Conservation (phyloP, 2,113 vertebrate genomes). For the Cyprinodon brontotheroides region DNA sequence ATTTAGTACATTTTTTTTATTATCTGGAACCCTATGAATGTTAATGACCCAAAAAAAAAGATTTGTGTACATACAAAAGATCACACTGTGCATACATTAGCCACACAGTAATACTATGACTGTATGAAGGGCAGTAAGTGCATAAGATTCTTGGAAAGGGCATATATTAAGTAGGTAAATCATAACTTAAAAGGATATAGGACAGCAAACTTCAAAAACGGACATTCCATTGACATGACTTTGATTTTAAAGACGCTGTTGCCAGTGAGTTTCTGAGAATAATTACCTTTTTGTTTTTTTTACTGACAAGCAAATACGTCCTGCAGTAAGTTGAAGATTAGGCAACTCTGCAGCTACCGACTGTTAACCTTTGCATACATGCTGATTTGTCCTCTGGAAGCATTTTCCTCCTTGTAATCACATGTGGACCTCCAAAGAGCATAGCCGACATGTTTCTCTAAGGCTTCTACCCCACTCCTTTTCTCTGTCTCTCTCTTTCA, state of each 20-base stretch:
- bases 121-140: no score
- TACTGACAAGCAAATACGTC: slow-evolving; percentile 5
- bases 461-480: not conserved
- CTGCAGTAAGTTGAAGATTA: slow-evolving; percentile 12
- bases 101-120: not conserved
- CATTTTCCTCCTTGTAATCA: slow-evolving; percentile 44
- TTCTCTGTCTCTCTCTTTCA: not conserved
- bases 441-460: slow-evolving; percentile 50
- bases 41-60: no score
- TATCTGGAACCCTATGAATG: no score
- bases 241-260: not conserved
- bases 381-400: slow-evolving; percentile 34
- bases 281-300: not conserved
- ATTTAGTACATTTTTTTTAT: no score
- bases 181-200: not conserved
- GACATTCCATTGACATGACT: not conserved
- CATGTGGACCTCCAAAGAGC: slow-evolving; percentile 57
- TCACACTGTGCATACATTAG: not conserved
- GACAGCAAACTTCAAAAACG: not conserved
- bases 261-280: not conserved
- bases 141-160: no score
- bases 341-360: slow-evolving; percentile 22
- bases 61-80: no score
- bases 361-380: slow-evolving; percentile 27
- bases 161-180: not conserved